Percentiles rank a stretch among this genome's conserved stretches.
These are phyloP conservation scores for Nymphalis urticae DNA, from an alignment of 2,888 invertebrate genomes.

Conservation along the genomic window DNA sequence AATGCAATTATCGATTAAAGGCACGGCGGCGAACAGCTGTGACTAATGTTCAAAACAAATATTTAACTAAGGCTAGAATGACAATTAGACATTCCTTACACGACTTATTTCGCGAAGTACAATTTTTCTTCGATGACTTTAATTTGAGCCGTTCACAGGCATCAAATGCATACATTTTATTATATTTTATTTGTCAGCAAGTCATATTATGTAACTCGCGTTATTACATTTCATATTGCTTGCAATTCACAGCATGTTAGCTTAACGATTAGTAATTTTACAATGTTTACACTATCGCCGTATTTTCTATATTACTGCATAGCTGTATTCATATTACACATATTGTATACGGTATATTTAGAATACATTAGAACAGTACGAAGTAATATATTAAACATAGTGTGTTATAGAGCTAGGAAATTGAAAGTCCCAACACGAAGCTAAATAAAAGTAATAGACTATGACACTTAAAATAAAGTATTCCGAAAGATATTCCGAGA, in stretches of 20 bases:
- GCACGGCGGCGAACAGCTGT: conserved; percentile 26
- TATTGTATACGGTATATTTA: neutral
- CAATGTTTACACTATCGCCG: conserved; percentile 14
- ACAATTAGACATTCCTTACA: conserved; percentile 4
- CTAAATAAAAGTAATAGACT: too few relatives aligned
- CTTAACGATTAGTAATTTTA: conserved; percentile 23
- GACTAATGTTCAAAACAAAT: conserved; percentile 41
- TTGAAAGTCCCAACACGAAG: too few relatives aligned
- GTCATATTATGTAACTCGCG: neutral
- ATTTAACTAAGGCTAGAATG: conserved; percentile 35
- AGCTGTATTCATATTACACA: neutral
- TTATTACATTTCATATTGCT: conserved; percentile 4
- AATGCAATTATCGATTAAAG: conserved; percentile 21
- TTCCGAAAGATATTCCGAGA: too few relatives aligned
- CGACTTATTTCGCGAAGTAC: neutral
- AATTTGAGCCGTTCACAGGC: too few relatives aligned
- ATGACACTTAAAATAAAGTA: too few relatives aligned
- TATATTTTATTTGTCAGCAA: too few relatives aligned
- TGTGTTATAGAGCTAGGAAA: too few relatives aligned
- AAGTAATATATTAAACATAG: neutral
- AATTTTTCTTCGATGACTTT: too few relatives aligned
- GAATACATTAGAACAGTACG: neutral
- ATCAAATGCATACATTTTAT: too few relatives aligned
- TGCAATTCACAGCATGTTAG: neutral
- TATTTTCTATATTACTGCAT: conserved; percentile 2